A percentile compares a stretch with the other conserved stretches of the same genome.
Evolutionary conservation across 2,888 invertebrate species (phyloP).

Genomic region (Amiota minor): DNA sequence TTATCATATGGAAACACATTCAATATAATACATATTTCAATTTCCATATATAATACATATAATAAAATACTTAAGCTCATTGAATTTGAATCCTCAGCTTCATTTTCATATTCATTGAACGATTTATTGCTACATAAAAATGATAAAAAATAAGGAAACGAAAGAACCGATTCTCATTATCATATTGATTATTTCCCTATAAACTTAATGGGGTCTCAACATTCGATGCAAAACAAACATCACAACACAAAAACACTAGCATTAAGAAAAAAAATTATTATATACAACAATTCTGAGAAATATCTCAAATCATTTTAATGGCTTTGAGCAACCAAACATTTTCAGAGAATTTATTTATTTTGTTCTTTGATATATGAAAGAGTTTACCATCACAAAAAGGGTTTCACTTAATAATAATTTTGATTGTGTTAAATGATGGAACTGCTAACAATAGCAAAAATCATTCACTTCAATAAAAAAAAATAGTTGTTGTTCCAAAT

Average conservation of each 20-base stretch:
- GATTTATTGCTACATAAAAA: constrained; percentile 51
- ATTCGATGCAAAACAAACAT: too few species aligned
- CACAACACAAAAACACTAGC: not conserved
- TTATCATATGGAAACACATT: constrained; percentile 52
- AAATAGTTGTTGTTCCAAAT: not conserved
- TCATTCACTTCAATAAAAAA: not conserved
- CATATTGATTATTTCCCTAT: too few species aligned
- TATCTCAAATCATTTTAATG: constrained; percentile 14
- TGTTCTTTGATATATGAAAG: not conserved
- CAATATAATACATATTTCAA: constrained; percentile 41
- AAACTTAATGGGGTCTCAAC: too few species aligned
- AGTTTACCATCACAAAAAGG: not conserved
- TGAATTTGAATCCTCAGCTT: not conserved
- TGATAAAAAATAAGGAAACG: not conserved
- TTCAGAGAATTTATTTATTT: constrained; percentile 13
- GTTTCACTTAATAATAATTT: constrained; percentile 56
- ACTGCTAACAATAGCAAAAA: constrained; percentile 18
- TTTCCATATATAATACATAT: not conserved
- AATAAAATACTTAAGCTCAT: too few species aligned
- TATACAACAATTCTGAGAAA: not conserved
- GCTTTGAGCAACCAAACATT: not conserved
- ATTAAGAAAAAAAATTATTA: not conserved
- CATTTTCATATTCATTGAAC: constrained; percentile 57
- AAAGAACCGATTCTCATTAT: not conserved
- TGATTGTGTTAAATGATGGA: constrained; percentile 62